These are phyloP conservation scores for Rallus crepitans DNA, from an alignment of 2,797 vertebrate species.

Conservation along the genomic window DNA sequence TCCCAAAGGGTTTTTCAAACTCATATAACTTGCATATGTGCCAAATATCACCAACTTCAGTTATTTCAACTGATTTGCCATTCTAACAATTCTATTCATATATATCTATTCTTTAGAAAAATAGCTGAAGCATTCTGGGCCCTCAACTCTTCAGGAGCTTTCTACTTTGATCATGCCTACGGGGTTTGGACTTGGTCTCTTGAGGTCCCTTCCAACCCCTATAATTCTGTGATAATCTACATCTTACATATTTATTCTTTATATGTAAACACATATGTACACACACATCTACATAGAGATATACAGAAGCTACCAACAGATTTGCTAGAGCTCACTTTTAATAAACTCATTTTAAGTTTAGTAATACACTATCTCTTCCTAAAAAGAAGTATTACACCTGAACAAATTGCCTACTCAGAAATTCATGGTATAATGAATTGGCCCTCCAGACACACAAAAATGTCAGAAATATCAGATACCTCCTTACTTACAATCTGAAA, in stretches of 20 bases:
- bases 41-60: not conserved
- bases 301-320: fast-evolving
- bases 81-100: not conserved
- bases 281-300: not conserved
- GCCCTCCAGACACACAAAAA: not conserved
- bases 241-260: not conserved
- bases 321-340: not conserved
- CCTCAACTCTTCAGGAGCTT: not conserved
- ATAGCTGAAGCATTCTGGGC: fast-evolving
- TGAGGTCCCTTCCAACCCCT: no score
- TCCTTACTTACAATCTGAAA: not conserved
- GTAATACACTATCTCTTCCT: not conserved
- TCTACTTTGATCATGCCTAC: not conserved
- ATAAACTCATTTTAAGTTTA: not conserved
- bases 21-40: not conserved
- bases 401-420: not conserved
- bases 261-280: not conserved
- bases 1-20: not conserved
- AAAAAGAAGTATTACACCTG: not conserved
- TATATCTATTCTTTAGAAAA: not conserved
- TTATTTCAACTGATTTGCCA: not conserved
- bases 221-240: not conserved
- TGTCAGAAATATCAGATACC: not conserved
- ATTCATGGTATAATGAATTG: not conserved
- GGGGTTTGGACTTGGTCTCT: not conserved